Base-by-base conservation (phyloP, 2,888 invertebrate genomes). In the Drosophila mayaguana region DNA sequence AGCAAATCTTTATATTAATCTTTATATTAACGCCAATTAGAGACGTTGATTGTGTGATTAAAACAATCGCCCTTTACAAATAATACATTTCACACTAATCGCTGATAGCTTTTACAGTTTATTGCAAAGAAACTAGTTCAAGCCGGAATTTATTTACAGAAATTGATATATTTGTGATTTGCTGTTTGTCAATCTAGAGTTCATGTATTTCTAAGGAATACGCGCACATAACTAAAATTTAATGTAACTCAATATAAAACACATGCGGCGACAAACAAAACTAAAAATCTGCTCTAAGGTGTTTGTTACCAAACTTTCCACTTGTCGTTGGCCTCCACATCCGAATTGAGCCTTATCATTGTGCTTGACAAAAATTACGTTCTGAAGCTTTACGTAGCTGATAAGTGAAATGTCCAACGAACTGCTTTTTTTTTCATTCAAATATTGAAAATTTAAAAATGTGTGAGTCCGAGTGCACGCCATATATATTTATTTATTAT, bases 371-470 rank as follows among this genome's bases (percentile, higher is more conserved):
- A 20, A 55, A 63, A 55, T 53, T 45, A 18, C 28, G n/a, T 42
- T 34, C 42, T 53, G 34, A 55, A 60, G 55, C 40, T 53, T 55
- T 48, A 57, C 34, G 22, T 32, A 7, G 45, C 61, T 74, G 86
- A 82, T 82, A 80, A 75, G 63, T 57, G 46, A 64, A 18, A 14
- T 34, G 54, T 43, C 57, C 25, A 38, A 28, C 32, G 34, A 20
- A 45, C 57, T 42, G 7, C 16, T 38, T 53, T 34, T 72, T 62
- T 63, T 57, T 72, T 50, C 36, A 57, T 36, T 56, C 14, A 46
- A 63, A 59, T 59, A 66, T 56, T 53, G 66, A 51, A 51, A 78
- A 79, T 75, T 75, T 71, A 79, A 77, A 75, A 77, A 70, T 66
- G 61, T 78, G 56, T 50, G 51, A 50, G 25, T n/a, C 48, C 50